phyloP scores from a whole-genome alignment of 2,113 vertebrate species.

The Uria aalge region DNA sequence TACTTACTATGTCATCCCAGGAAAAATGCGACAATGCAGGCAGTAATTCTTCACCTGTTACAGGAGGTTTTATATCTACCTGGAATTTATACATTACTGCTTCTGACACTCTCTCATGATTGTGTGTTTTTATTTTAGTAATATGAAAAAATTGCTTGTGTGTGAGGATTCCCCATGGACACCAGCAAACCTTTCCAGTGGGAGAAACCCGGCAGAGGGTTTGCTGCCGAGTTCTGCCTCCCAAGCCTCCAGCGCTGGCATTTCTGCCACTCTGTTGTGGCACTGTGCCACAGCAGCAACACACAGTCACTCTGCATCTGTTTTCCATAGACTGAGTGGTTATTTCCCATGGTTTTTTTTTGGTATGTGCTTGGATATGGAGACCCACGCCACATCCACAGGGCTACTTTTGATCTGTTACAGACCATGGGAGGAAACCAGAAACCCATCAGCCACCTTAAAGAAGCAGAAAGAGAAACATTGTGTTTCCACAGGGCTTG shows the following conservation, averaged over 20 bases:
- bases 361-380: neutral
- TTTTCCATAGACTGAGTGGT: neutral
- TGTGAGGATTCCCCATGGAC: neutral
- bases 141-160: neutral
- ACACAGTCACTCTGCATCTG: rapidly evolving
- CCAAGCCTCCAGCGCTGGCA: neutral
- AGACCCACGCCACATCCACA: neutral
- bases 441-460: neutral
- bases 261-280: neutral
- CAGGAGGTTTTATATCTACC: neutral
- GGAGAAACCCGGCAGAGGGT: neutral
- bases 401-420: neutral
- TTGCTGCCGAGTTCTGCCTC: neutral
- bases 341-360: neutral
- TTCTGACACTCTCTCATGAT: neutral
- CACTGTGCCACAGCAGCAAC: neutral
- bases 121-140: neutral
- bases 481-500: neutral
- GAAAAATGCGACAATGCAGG: neutral
- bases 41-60: neutral
- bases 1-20: neutral
- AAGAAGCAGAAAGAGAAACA: neutral
- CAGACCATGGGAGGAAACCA: neutral
- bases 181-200: neutral
- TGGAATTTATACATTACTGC: neutral